A percentile compares a stretch with the other conserved stretches of the same genome.
phyloP scores from a whole-genome alignment of 1,140 invertebrate genomes.

The Rhagoletis zephyria region DNA sequence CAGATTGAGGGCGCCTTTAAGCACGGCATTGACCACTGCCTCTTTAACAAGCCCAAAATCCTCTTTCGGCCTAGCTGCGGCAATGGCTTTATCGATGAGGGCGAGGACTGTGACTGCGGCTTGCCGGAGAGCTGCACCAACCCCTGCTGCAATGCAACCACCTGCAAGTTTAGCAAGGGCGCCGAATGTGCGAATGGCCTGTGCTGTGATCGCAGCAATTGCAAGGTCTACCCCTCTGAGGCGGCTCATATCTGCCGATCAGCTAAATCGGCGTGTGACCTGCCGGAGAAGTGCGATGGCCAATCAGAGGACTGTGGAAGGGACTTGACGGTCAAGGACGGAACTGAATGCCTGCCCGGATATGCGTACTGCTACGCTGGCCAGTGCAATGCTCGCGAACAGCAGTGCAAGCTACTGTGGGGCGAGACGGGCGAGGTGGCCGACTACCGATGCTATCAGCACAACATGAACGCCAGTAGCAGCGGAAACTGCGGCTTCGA shows the following conservation, averaged over 20 bases:
- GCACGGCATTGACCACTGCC: no score
- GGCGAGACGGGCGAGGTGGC: conserved; percentile 91
- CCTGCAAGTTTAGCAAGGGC: conserved; percentile 89
- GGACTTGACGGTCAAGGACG: conserved; percentile 93
- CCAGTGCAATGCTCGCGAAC: conserved; percentile 89
- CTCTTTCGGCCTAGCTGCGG: conserved; percentile 95
- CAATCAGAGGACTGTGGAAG: conserved; percentile 92
- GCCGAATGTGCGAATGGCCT: conserved; percentile 94
- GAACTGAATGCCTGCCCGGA: conserved; percentile 83
- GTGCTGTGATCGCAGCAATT: conserved; percentile 87
- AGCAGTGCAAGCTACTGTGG: conserved; percentile 96
- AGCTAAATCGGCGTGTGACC: conserved; percentile 90
- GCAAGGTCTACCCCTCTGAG: conserved; percentile 65
- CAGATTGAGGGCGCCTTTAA: no score
- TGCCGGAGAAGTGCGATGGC: conserved; percentile 96
- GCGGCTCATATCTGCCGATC: conserved; percentile 82
- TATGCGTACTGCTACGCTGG: conserved; percentile 94
- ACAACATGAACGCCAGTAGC: conserved; percentile 87
- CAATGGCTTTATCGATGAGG: conserved; percentile 94
- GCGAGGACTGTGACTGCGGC: conserved; percentile 97
- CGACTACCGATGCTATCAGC: conserved; percentile 87
- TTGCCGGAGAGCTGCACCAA: conserved; percentile 84
- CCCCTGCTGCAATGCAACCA: conserved; percentile 90
- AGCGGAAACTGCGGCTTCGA: conserved; percentile 97
- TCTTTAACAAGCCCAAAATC: conserved; percentile 81